Evolutionary conservation across 2,113 vertebrate genomes (phyloP).

Genomic region (Poeciliopsis occidentalis): DNA sequence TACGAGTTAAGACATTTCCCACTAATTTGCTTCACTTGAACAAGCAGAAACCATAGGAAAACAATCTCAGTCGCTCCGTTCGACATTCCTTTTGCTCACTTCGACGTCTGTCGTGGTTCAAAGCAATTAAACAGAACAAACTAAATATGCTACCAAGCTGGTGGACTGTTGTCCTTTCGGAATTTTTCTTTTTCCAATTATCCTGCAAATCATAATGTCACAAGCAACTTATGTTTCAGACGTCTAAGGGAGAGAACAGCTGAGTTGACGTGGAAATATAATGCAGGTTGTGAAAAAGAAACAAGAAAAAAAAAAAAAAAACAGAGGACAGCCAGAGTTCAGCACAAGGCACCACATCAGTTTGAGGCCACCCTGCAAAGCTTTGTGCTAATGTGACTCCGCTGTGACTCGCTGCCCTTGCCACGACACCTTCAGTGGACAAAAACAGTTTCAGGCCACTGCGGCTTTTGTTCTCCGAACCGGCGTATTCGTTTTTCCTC

Average conservation of each 20-base stretch:
- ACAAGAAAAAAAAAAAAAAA: background rate
- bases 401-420: constrained; percentile 62
- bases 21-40: too few relatives aligned
- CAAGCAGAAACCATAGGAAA: too few relatives aligned
- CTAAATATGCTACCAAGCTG: background rate
- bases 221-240: background rate
- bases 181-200: background rate
- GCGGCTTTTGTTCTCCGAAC: constrained; percentile 48
- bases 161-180: background rate
- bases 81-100: too few relatives aligned
- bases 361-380: constrained; percentile 42
- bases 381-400: constrained; percentile 29
- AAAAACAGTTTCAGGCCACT: constrained; percentile 39
- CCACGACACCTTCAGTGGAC: constrained; percentile 47
- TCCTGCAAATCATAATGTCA: background rate
- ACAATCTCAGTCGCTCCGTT: too few relatives aligned
- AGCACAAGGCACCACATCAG: constrained; percentile 33
- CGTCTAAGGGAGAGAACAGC: background rate
- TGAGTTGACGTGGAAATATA: background rate
- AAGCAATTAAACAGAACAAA: background rate
- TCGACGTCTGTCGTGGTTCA: too few relatives aligned
- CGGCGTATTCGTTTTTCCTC: background rate
- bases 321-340: constrained; percentile 15
- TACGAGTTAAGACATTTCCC: too few relatives aligned
- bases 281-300: background rate